Percentiles rank a stretch among this genome's conserved stretches.
Conservation (phyloP, 1,140 invertebrate genomes). For the Euglossa dilemma region DNA sequence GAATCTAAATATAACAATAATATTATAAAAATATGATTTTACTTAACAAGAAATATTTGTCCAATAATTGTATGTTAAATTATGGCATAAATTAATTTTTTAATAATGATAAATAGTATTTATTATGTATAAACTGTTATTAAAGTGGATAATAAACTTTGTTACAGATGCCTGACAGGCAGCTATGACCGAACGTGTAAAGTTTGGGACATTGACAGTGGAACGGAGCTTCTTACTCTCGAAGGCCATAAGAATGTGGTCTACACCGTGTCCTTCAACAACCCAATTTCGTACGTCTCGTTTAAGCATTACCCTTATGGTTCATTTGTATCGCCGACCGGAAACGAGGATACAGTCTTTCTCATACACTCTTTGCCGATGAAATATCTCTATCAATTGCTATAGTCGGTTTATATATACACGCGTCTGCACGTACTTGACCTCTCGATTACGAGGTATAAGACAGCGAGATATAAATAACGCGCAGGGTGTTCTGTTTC, state of each 20-base stretch:
- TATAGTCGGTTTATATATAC: neutral
- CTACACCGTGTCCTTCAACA: constrained; percentile 90
- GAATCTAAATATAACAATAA: too few relatives aligned
- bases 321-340: constrained; percentile 16
- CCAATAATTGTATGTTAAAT: too few relatives aligned
- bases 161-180: constrained; percentile 88
- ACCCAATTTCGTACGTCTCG: constrained; percentile 86
- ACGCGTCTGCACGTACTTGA: neutral
- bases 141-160: neutral
- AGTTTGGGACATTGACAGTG: constrained; percentile 90
- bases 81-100: neutral
- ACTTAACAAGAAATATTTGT: too few relatives aligned
- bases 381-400: neutral
- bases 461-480: too few relatives aligned
- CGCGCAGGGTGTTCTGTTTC: too few relatives aligned
- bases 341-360: constrained; percentile 27
- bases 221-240: constrained; percentile 87
- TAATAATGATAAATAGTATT: neutral
- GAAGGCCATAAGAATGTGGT: constrained; percentile 91
- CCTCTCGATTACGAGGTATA: too few relatives aligned
- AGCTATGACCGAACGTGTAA: constrained; percentile 94
- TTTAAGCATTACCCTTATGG: constrained; percentile 11
- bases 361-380: neutral
- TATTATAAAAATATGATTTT: too few relatives aligned
- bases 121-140: neutral